A percentile compares a stretch with the other conserved stretches of the same genome.
phyloP scores from a whole-genome alignment of 2,888 invertebrate species.

The Lasius platythorax region DNA sequence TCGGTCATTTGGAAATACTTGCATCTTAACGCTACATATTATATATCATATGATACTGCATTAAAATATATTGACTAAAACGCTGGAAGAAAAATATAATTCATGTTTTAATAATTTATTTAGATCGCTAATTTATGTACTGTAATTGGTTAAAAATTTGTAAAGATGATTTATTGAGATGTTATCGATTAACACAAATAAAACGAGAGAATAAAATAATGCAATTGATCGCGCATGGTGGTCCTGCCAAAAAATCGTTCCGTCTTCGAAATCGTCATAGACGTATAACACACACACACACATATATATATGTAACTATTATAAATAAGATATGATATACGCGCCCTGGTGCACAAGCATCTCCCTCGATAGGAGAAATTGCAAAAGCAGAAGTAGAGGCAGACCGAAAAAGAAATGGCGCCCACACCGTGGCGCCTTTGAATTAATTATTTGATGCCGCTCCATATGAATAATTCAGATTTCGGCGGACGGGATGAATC shows the following conservation, averaged over 20 bases:
- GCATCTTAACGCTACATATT: background rate
- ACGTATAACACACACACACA: background rate
- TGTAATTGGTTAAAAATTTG: background rate
- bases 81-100: background rate
- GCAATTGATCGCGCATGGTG: slow-evolving; percentile 65
- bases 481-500: slow-evolving; percentile 61
- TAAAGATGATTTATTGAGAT: slow-evolving; percentile 63
- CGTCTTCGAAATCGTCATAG: slow-evolving; percentile 26
- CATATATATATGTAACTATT: slow-evolving; percentile 64
- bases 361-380: background rate
- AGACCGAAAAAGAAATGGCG: slow-evolving; percentile 67
- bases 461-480: slow-evolving; percentile 77
- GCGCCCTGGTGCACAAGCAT: background rate
- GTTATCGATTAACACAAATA: slow-evolving; percentile 64
- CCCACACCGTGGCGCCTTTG: slow-evolving; percentile 70
- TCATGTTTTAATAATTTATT: background rate
- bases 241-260: slow-evolving; percentile 64
- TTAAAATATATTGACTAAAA: background rate
- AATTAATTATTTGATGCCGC: slow-evolving; percentile 78
- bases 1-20: background rate
- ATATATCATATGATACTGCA: too few species aligned
- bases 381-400: slow-evolving; percentile 50
- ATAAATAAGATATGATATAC: slow-evolving; percentile 63
- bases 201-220: slow-evolving; percentile 65
- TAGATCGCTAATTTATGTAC: background rate